Evolutionary conservation across 2,113 vertebrate species (phyloP).

Genomic region (Petromus typicus): DNA sequence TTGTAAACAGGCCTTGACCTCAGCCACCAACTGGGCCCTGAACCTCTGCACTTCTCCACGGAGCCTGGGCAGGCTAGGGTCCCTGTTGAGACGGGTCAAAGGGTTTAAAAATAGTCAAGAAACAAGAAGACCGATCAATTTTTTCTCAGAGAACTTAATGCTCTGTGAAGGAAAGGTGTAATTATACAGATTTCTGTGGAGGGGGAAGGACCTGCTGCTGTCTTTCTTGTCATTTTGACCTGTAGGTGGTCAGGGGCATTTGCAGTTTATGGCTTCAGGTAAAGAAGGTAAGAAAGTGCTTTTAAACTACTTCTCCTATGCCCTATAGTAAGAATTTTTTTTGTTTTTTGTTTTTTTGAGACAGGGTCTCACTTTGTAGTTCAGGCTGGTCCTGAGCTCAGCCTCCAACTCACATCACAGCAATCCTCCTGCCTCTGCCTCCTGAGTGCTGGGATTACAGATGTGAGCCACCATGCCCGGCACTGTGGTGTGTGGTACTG

Average conservation of each 20-base stretch:
- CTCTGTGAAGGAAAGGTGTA: constrained; percentile 53
- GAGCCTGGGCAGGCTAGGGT: constrained; percentile 29
- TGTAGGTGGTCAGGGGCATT: neutral
- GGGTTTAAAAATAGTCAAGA: constrained; percentile 54
- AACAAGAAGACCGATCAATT: neutral
- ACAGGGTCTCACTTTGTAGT: too few relatives aligned
- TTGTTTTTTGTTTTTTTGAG: too few relatives aligned
- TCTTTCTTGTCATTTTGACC: neutral
- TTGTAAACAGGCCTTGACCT: constrained; percentile 73
- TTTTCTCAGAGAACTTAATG: constrained; percentile 58
- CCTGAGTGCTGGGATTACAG: too few relatives aligned
- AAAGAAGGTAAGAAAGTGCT: neutral
- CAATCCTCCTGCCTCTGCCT: too few relatives aligned
- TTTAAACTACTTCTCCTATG: neutral
- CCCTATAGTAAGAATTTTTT: neutral
- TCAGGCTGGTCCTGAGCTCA: too few relatives aligned
- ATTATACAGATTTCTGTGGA: neutral
- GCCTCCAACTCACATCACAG: too few relatives aligned
- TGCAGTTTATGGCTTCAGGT: neutral
- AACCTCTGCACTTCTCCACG: constrained; percentile 41
- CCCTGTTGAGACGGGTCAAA: constrained; percentile 58
- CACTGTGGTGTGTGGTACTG: too few relatives aligned
- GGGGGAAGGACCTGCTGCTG: neutral
- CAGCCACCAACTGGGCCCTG: neutral
- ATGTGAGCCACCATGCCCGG: too few relatives aligned